Percentiles rank a stretch among this genome's conserved stretches.
Evolutionary conservation across 2,113 vertebrate genomes (phyloP).

Genomic region (Notothenia rossii): DNA sequence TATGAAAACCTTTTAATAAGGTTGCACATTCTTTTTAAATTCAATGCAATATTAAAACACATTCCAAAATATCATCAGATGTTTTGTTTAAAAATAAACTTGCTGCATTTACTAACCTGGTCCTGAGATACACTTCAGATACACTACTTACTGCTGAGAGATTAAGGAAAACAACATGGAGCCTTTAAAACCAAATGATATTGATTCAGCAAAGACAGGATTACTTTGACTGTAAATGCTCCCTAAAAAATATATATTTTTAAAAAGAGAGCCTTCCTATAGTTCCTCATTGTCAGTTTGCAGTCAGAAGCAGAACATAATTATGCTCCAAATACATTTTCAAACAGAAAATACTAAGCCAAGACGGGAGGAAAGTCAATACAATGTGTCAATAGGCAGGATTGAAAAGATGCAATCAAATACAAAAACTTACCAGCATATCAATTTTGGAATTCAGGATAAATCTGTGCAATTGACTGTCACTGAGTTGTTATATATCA

Average conservation of each 20-base stretch:
- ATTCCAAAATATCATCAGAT: background rate
- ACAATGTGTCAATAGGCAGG: no score
- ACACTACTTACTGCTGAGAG: no score
- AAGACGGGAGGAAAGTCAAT: background rate
- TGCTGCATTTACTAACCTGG: no score
- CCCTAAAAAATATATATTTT: background rate
- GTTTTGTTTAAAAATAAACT: background rate
- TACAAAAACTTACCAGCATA: background rate
- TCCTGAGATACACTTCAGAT: no score
- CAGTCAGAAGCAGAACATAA: background rate
- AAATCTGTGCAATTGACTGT: background rate
- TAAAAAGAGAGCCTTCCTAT: background rate
- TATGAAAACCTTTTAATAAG: no score
- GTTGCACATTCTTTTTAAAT: no score
- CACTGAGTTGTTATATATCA: background rate
- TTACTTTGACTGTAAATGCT: background rate
- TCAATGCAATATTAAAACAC: no score
- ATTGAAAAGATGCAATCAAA: background rate
- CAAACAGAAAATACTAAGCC: background rate
- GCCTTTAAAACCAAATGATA: background rate
- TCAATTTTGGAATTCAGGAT: background rate
- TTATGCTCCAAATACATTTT: constrained; percentile 2
- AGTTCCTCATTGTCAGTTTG: background rate
- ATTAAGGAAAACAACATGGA: background rate
- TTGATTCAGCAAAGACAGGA: background rate